Base-by-base conservation (phyloP, 53 echinoderm and acorn worm genomes). In the Arbacia lixula region DNA sequence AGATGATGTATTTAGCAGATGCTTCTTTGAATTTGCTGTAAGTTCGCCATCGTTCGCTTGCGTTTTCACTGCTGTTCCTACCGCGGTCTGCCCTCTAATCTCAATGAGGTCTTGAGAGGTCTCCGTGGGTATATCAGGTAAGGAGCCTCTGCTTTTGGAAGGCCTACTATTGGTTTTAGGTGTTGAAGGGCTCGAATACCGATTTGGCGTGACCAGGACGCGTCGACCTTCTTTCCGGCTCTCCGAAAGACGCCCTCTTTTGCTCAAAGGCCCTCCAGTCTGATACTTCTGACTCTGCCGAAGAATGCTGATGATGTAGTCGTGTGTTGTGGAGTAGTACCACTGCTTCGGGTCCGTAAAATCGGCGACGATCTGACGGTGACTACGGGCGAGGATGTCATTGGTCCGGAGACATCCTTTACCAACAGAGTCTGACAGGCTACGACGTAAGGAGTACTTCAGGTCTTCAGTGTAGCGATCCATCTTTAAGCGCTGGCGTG, bases 401-500 rank as follows among this genome's bases (percentile, higher is more conserved):
- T 79, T 52, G n/a, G 85, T 46, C 29, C 68, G 24, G 20, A 89
- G 60, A 5, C 20, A 37, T 40, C 60, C 80, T 34, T 76, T 67
- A 6, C 72, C 60, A 63, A 89, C 85, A 53, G 85, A 79, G 36
- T 68, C 55, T 25, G 78, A 74, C 49, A 89, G 85, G 11, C 72
- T 53, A 30, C 56, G 71, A 26, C 71, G 79, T 38, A 89, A 58
- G 6, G 85, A 85, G 42, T 69, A 78, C 32, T 57, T 66, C 19
- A 89, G 71, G 51, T 72, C 89, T 9, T 76, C 51, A 5, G 89
- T 85, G 64, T 89, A 89, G 20, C 85, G 79, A 28, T 89, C 85
- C 53, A 89, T 78, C 42, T 79, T 79, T 25, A 61, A 61, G 14
- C 62, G 37, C 79, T 26, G 21, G 43, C 17, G 5, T 49, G 72